Evolutionary conservation across 1,140 invertebrate genomes (phyloP).

Genomic region (Neoseiulus cucumeris): DNA sequence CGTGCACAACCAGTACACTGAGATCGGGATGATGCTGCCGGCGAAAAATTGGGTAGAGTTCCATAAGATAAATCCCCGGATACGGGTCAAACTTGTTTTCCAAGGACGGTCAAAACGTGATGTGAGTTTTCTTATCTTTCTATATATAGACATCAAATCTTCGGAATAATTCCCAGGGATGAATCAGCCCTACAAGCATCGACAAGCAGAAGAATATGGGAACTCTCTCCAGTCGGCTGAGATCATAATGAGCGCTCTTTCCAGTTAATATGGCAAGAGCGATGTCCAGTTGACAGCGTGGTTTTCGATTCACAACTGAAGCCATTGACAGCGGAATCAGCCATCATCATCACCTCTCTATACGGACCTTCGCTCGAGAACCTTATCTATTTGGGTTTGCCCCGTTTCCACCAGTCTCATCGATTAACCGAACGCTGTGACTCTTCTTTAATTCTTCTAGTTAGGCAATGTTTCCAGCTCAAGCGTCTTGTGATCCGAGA

Average conservation of each 20-base stretch:
- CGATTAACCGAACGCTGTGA: constrained; percentile 45
- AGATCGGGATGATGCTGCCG: constrained; percentile 17
- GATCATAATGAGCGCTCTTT: neutral
- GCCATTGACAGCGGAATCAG: constrained; percentile 29
- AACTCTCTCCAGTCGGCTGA: no score
- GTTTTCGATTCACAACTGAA: constrained; percentile 40
- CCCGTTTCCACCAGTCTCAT: constrained; percentile 36
- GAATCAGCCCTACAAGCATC: no score
- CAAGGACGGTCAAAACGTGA: constrained; percentile 25
- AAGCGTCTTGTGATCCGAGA: neutral
- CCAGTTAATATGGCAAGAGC: constrained; percentile 34
- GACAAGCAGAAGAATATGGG: no score
- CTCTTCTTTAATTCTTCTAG: constrained; percentile 37
- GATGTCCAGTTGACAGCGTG: constrained; percentile 43
- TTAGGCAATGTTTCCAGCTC: constrained; percentile 31
- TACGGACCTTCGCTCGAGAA: constrained; percentile 36
- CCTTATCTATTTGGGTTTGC: constrained; percentile 41
- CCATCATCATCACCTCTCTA: constrained; percentile 35
- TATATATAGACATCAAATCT: no score
- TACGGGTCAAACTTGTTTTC: constrained; percentile 28
- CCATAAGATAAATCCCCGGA: constrained; percentile 22
- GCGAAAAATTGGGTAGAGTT: constrained; percentile 26
- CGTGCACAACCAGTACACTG: constrained; percentile 47
- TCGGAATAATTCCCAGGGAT: no score
- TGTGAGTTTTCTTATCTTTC: constrained; percentile 13